Evolutionary conservation across 2,888 invertebrate species (phyloP).

Genomic region (Tholera decimalis): DNA sequence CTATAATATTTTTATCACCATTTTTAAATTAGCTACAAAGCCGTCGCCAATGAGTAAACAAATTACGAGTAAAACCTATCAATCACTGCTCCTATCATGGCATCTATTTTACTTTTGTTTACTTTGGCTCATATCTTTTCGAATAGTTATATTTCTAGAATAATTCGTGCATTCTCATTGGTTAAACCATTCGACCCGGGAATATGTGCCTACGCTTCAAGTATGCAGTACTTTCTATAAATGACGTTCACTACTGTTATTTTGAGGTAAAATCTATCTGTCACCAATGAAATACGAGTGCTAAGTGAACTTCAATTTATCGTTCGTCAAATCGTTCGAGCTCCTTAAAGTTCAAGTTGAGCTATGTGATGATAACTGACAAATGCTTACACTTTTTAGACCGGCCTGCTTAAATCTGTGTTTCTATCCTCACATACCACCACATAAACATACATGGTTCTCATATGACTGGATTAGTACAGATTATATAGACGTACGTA

Average conservation of each 20-base stretch:
- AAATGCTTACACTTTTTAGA: too few species aligned
- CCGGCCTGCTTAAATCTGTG: too few species aligned
- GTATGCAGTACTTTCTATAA: neutral
- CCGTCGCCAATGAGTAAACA: neutral
- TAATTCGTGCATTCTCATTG: neutral
- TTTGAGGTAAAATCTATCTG: neutral
- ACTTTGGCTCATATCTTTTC: neutral
- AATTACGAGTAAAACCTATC: constrained; percentile 21
- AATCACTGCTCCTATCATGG: constrained; percentile 9
- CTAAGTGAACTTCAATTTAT: neutral
- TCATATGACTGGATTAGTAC: too few species aligned
- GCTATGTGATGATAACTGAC: too few species aligned
- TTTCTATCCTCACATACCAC: too few species aligned
- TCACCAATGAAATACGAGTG: neutral
- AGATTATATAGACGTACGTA: too few species aligned
- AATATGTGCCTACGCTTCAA: neutral
- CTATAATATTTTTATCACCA: constrained; percentile 17
- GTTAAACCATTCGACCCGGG: neutral
- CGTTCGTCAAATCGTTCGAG: too few species aligned
- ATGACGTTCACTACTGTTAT: neutral
- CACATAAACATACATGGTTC: too few species aligned
- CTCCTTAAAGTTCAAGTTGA: too few species aligned
- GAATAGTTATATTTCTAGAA: neutral
- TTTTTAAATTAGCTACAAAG: neutral
- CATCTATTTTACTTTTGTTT: neutral